phyloP scores from a whole-genome alignment of 2,797 vertebrate species.

The Semaprochilodus insignis region DNA sequence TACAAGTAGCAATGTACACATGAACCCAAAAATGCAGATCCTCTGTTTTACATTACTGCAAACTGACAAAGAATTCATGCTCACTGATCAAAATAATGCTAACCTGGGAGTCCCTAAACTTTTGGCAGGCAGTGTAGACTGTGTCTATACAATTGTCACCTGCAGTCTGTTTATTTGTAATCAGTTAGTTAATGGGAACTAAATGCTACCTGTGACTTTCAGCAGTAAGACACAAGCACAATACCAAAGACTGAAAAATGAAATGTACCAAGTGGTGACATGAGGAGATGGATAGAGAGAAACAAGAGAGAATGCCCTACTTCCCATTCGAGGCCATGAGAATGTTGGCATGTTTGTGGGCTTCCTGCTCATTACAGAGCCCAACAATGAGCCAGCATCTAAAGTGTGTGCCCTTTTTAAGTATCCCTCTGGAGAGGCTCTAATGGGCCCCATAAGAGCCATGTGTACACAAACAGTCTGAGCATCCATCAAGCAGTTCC shows the following conservation, averaged over 20 bases:
- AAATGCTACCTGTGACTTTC: neutral
- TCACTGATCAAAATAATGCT: no score
- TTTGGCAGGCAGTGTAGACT: no score
- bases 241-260: neutral
- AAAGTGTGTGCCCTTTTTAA: slow-evolving; percentile 2
- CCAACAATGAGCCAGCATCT: slow-evolving; percentile 8
- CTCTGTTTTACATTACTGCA: no score
- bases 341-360: neutral
- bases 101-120: no score
- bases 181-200: neutral
- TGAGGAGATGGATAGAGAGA: neutral
- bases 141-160: no score
- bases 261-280: neutral
- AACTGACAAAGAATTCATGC: no score
- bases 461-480: neutral
- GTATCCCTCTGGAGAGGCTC: neutral
- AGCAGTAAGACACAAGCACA: neutral
- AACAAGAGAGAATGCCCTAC: neutral
- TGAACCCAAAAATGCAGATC: no score
- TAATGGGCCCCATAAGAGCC: neutral
- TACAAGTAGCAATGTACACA: no score
- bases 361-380: slow-evolving; percentile 23
- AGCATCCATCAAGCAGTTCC: neutral
- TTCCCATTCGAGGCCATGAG: slow-evolving; percentile 3
- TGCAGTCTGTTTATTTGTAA: no score